These are phyloP conservation scores for Drosophila nebulosa DNA, from an alignment of 1,140 invertebrate genomes.

Conservation along the genomic window DNA sequence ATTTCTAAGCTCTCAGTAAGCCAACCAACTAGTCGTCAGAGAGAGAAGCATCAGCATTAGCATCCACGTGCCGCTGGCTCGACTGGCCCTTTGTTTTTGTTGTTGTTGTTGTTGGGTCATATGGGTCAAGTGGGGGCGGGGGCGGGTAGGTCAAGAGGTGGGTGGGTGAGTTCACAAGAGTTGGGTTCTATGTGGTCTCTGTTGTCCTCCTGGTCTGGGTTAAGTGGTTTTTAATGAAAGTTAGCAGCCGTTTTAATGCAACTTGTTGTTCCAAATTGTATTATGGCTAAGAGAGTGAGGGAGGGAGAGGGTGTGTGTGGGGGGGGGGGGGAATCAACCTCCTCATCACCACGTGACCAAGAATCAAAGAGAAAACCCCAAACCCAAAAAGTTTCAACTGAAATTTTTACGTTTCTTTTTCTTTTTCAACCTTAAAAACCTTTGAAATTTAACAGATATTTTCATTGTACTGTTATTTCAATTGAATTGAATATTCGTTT, in stretches of 20 bases:
- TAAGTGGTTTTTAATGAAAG: conserved; percentile 79
- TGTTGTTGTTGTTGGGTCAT: conserved; percentile 49
- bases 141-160: conserved; percentile 27
- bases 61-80: conserved; percentile 43
- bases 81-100: conserved; percentile 1
- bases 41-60: conserved; percentile 5
- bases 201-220: conserved; percentile 62
- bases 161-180: conserved; percentile 39
- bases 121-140: conserved; percentile 62
- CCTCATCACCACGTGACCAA: conserved; percentile 31
- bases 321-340: neutral
- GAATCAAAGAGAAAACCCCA: conserved; percentile 1
- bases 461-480: neutral
- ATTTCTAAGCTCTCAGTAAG: conserved; percentile 43
- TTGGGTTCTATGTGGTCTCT: conserved; percentile 36
- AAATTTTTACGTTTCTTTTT: neutral
- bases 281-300: conserved; percentile 18
- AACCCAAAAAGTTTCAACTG: neutral
- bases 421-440: neutral
- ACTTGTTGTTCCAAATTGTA: conserved; percentile 67
- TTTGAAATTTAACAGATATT: neutral
- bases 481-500: conserved; percentile 28
- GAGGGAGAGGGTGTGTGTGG: conserved; percentile 1
- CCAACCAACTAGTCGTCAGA: conserved; percentile 33
- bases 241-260: conserved; percentile 75